Percentiles rank a stretch among this genome's conserved stretches.
These are phyloP conservation scores for Petrocephalus zakoni DNA, from an alignment of 2,113 vertebrate genomes.

Conservation along the genomic window DNA sequence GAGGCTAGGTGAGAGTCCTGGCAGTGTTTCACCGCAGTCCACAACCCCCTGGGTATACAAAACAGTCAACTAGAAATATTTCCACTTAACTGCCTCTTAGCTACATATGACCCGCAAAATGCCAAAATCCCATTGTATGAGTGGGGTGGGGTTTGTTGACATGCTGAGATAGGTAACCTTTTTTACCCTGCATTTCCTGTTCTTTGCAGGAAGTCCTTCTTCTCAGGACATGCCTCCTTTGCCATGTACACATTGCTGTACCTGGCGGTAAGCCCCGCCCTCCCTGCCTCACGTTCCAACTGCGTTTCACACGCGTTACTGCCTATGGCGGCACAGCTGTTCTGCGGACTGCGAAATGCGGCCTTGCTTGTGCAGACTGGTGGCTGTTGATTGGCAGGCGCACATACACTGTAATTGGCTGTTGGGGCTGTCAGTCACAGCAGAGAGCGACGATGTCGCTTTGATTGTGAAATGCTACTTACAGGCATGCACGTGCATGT, in stretches of 20 bases:
- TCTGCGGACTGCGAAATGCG: neutral
- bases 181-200: conserved; percentile 17
- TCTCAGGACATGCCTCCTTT: conserved; percentile 69
- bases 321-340: neutral
- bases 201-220: conserved; percentile 70
- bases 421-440: neutral
- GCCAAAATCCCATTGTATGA: neutral
- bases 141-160: conserved; percentile 25
- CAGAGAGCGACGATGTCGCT: neutral
- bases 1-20: conserved; percentile 50
- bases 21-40: neutral
- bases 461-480: neutral
- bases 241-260: conserved; percentile 73
- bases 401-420: neutral
- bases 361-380: neutral
- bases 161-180: conserved; percentile 16
- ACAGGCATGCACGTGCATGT: neutral
- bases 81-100: neutral
- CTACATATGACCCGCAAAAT: neutral
- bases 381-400: neutral
- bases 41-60: neutral
- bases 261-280: conserved; percentile 62
- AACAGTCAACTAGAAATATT: neutral
- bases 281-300: neutral
- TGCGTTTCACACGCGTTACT: neutral